Base-by-base conservation (phyloP, 2,113 vertebrate species). In the Scomber scombrus region DNA sequence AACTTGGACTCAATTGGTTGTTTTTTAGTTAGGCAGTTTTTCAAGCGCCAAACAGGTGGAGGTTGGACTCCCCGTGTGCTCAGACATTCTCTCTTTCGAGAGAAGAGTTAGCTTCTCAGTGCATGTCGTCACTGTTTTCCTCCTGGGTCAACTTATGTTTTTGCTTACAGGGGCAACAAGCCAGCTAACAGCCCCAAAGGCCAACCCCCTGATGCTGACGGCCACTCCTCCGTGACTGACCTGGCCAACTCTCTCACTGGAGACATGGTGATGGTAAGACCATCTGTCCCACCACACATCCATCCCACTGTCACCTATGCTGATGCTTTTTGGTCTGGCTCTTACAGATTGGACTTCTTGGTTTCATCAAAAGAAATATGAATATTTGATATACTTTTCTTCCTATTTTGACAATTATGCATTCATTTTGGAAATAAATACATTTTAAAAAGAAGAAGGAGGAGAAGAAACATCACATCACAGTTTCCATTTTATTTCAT, bases 211-310 rank as follows among this genome's bases (percentile, higher is more conserved):
- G 97, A 99, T 78, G 97, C 96, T 0, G 98, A 99, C 57, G 95
- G 97, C 0, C 97, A 92, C 66, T 98, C 98, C 71, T 99, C 98
- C 0, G 97, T 99, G 64, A 97, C 98, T 0, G 98, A 99, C 91
- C 95, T 99, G 58, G 97, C 97, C 89, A 99, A 99, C 93, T 99
- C 98, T 57, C 95, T 99, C 85, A 99, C 98, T 85, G 98, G 98
- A 66, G 98, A 99, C 94, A 98, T 98, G 98, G 96, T 99, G 51
- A 99, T 99, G 98, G 98, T 99, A 95, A 94, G 95, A 90, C 14
- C 3, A 3, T 49, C 57, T 43, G 4, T 60, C 21, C 55, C 72
- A 54, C 11, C 50, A 47, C n/a, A 54, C 64, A 50, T 55, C 45
- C 15, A 70, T 31, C 43, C 9, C 15, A 19, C 9, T 58, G 55